Conservation (phyloP, 1,140 invertebrate species). For the Brachionus paranguensis region DNA sequence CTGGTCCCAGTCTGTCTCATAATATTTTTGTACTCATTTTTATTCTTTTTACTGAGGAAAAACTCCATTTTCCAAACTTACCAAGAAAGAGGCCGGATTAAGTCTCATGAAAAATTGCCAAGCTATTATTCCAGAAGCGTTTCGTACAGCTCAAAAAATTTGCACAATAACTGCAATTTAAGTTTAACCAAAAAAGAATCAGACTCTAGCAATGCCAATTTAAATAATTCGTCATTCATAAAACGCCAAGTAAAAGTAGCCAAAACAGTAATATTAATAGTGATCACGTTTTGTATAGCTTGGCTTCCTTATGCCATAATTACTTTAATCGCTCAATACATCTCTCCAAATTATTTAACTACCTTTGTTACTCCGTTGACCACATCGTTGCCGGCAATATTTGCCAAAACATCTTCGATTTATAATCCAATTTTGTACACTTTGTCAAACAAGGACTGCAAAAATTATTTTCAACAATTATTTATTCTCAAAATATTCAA, state of each 20-base stretch:
- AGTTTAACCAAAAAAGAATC: neutral
- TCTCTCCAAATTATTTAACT: neutral
- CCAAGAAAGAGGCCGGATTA: neutral
- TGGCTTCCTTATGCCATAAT: conserved; percentile 25
- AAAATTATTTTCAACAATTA: neutral
- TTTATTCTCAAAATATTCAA: neutral
- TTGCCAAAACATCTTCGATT: conserved; percentile 38
- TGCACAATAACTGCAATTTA: neutral
- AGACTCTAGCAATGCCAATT: neutral
- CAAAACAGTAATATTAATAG: conserved; percentile 7
- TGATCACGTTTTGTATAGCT: conserved; percentile 1
- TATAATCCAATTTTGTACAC: conserved; percentile 35
- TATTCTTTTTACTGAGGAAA: neutral
- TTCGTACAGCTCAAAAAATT: neutral
- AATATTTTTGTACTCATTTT: neutral
- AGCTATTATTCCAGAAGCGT: neutral
- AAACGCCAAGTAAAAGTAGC: conserved; percentile 8
- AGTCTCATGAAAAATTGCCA: neutral
- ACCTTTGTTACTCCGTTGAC: neutral
- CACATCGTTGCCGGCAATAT: conserved; percentile 11
- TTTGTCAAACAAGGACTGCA: conserved; percentile 30
- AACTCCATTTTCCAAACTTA: neutral
- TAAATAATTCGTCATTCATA: neutral
- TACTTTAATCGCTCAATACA: neutral
- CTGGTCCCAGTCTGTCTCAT: neutral